Conservation (phyloP, 2,113 vertebrate species). For the Eulacestoma nigropectus region DNA sequence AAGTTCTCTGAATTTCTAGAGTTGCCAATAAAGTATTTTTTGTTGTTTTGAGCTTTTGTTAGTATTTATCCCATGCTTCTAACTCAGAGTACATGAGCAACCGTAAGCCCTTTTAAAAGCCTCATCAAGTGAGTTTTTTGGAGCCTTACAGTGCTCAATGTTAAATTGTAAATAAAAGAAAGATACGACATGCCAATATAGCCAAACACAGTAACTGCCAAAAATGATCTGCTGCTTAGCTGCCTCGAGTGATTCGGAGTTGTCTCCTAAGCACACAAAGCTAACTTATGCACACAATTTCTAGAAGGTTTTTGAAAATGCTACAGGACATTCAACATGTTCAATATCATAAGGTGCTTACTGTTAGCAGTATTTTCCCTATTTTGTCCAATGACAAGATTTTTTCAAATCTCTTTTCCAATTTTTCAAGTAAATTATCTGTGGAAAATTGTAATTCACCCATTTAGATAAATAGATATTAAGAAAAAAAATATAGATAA, state of each 20-base stretch:
- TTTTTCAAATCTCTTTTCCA: not conserved
- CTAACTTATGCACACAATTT: not conserved
- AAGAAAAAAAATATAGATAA: not conserved
- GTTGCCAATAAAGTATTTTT: not conserved
- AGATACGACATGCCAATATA: not conserved
- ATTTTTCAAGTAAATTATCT: not conserved
- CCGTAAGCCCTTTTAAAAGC: not conserved
- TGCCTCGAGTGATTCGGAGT: not conserved
- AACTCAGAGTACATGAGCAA: not conserved
- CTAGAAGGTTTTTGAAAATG: not conserved
- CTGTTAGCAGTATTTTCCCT: not conserved
- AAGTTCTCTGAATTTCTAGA: not conserved
- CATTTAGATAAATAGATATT: not conserved
- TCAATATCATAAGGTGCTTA: not conserved
- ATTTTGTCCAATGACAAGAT: not conserved
- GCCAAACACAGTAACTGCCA: not conserved
- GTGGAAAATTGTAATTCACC: not conserved
- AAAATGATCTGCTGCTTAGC: not conserved
- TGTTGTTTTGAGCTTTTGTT: not conserved
- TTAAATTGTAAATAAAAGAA: not conserved
- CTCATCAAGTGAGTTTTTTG: not conserved
- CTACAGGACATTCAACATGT: not conserved
- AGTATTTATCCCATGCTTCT: not conserved
- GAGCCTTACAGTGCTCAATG: not conserved
- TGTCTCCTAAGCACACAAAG: not conserved